Evolutionary conservation across 2,888 invertebrate species (phyloP).

Genomic region (Brachyptera putata): DNA sequence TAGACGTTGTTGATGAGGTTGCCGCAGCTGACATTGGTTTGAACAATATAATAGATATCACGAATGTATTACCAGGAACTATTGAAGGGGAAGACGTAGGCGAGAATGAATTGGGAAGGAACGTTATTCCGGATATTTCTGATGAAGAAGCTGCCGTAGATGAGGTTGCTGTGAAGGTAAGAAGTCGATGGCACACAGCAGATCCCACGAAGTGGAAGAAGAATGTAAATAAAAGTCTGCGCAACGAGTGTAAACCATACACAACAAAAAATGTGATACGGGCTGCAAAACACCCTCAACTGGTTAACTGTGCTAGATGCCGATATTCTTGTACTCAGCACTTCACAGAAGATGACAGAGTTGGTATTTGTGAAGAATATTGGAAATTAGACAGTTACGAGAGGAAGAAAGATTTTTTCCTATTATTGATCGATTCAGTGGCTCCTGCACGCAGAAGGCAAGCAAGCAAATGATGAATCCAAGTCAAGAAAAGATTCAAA

Average conservation of each 20-base stretch:
- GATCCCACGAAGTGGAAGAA: not conserved
- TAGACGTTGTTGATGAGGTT: too few species aligned
- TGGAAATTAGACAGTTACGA: not conserved
- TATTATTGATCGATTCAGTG: not conserved
- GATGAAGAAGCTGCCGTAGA: too few species aligned
- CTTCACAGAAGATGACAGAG: not conserved
- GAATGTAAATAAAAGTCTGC: not conserved
- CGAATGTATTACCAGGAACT: too few species aligned
- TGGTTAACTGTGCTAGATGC: not conserved
- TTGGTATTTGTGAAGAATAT: not conserved
- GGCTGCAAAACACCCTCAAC: not conserved
- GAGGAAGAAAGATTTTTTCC: not conserved
- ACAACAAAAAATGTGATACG: not conserved
- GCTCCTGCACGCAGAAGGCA: not conserved
- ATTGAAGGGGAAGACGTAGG: too few species aligned
- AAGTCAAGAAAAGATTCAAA: constrained; percentile 23
- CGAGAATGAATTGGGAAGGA: too few species aligned
- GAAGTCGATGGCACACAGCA: too few species aligned
- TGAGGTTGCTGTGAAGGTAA: too few species aligned
- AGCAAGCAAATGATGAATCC: too few species aligned
- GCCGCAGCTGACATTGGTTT: too few species aligned
- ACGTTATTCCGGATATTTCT: too few species aligned
- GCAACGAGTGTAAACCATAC: not conserved
- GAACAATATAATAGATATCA: too few species aligned
- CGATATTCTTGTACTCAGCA: not conserved